Base-by-base conservation (phyloP, 2,888 invertebrate species). In the Chaetogeoica ovagalla region DNA sequence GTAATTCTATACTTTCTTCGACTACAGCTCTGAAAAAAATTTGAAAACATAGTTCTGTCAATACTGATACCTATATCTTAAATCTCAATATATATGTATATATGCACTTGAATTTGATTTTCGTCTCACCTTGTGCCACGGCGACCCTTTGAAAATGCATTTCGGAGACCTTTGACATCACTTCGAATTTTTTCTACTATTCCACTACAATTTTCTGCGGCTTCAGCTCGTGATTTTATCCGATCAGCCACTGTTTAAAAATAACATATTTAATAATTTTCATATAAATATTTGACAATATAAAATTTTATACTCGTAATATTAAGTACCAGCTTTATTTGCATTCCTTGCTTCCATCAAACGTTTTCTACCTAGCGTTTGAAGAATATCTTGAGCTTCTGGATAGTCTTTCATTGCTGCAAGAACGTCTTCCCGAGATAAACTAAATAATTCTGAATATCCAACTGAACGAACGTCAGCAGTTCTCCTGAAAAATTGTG, bases 371-470 rank as follows among this genome's bases (percentile, higher is more conserved):
- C 96, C 96, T 48, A 96, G 88, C 15, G 93, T 94, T 86, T 95
- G 95, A n/a, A 96, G 88, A 83, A 96, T 96, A 83, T 95, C 95
- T 86, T 97, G 96, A 0, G 97, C 97, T 87, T 97, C 97, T 0
- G 97, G 97, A 85, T 97, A 97, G 86, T 97, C 97, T 86, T 97
- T 97, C 93, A 97, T 95, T 0, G 97, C 97, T 0, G 93, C 92
- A 48, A 97, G 87, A 0, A 97, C 97, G 85, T 97, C 97, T 87
- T 97, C 97, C 7, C 97, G 89, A 0, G 97, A 97, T 37, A 97
- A 87, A 48, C 96, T 96, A 86, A 97, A 97, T 37, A 97, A 88
- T 86, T 97, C 97, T 0, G 97, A 96, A 85, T 97, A 97, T 0
- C 97, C 97, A 1, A 97, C 97, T 0, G 97, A 97, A 79, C 96